Evolutionary conservation across 92 coral and sea anemone species (phyloP), one percentile per base, ranked within the genome.

Genomic region (Epizoanthus rinbou): DNA sequence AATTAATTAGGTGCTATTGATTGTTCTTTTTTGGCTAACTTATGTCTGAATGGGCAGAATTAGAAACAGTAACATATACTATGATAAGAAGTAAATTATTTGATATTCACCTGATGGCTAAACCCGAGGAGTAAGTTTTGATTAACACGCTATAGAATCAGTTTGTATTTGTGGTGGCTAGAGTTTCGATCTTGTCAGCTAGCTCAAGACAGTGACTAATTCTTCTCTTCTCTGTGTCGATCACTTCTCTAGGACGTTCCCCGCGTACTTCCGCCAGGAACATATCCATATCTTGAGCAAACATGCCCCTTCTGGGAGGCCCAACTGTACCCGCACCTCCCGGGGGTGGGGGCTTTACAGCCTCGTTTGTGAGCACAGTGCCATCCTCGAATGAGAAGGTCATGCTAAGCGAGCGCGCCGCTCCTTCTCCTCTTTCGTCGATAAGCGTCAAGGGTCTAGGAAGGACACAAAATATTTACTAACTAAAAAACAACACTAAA

Each of bases 361-460:
- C 39, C 19, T 75, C 81, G 18, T 75, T 75, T 41, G 81, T 76
- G 33, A 86, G 79, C 37, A 86, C 87, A 33, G 90, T 65, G 39
- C 91, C 97, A 63, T 93, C 97, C 76, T 93, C 92, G 69, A 90
- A 89, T n/a, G 74, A 86, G 73, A 88, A 90, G 14, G 86, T 88
- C 87, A 89, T 85, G 14, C 73, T 66, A 53, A 89, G 54, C 6
- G 92, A 60, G 23, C 92, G 92, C 17, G 64, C 71, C 15, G 45
- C 58, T 24, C 72, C 86, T 25, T 37, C 43, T 37, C 80, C 62
- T 33, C 92, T 82, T 69, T 76, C 87, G 28, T 89, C 86, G 17
- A 80, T 89, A 70, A 85, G 85, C 60, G 67, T 78, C 73, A 89
- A 56, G 15, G 89, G 92, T 28, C 92, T 89, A 45, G n/a, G 1